A percentile compares a stretch with the other conserved stretches of the same genome.
phyloP scores from a whole-genome alignment of 2,797 vertebrate genomes.

The Buphagus erythrorhynchus region DNA sequence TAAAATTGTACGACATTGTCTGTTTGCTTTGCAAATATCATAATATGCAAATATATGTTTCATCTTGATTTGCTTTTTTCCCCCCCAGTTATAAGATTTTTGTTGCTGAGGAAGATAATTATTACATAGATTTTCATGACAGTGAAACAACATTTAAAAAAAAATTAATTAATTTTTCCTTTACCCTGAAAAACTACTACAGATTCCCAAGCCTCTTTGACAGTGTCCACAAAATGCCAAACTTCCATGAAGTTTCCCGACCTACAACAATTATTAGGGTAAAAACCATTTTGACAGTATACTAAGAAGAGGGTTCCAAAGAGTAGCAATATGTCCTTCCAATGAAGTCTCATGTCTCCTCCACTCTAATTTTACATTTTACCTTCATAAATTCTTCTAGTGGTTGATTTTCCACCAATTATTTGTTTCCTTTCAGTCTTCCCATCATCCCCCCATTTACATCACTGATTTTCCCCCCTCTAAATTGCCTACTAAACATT shows the following conservation, averaged over 20 bases:
- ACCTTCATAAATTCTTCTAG: not conserved
- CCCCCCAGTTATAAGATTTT: not conserved
- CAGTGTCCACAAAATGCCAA: not conserved
- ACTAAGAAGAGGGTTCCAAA: not conserved
- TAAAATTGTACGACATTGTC: not conserved
- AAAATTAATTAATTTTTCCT: not conserved
- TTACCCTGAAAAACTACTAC: not conserved
- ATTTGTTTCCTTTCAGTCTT: not conserved
- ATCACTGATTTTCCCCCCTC: not conserved
- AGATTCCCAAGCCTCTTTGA: not conserved
- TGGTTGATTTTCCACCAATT: not conserved
- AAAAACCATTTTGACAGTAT: not conserved
- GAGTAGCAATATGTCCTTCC: not conserved
- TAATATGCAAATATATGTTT: not conserved
- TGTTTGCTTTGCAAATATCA: not conserved
- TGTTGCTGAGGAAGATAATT: not conserved
- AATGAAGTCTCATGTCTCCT: not conserved
- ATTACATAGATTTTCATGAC: not conserved
- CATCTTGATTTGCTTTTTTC: not conserved
- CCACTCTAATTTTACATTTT: not conserved
- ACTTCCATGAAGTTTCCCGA: not conserved
- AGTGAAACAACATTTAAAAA: not conserved
- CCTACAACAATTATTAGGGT: not conserved
- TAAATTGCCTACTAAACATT: not conserved
- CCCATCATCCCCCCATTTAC: not conserved